Evolutionary conservation across 2,797 vertebrate genomes (phyloP).

Genomic region (Tapirus indicus): DNA sequence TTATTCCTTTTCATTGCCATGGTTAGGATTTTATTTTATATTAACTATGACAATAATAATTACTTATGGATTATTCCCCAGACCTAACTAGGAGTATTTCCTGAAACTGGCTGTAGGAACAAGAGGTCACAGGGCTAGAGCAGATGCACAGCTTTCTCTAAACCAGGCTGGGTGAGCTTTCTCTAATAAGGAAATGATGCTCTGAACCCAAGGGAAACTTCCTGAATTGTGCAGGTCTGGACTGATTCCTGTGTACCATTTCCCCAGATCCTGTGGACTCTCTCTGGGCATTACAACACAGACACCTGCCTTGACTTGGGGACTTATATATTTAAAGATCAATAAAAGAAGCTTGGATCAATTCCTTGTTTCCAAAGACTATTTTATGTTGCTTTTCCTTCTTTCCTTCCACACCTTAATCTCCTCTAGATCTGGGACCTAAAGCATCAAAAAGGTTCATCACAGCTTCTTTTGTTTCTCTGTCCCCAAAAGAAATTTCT

Average conservation of each 20-base stretch:
- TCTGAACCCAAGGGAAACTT: background rate
- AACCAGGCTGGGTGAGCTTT: background rate
- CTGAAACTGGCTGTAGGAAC: background rate
- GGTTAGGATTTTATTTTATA: background rate
- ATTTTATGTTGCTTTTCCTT: background rate
- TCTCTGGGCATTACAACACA: rapidly evolving
- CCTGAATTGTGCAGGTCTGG: background rate
- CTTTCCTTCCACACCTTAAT: background rate
- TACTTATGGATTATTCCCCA: background rate
- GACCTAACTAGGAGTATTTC: background rate
- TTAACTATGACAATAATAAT: background rate
- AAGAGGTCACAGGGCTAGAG: background rate
- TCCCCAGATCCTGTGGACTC: background rate
- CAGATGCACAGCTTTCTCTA: background rate
- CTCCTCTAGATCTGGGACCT: background rate
- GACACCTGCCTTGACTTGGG: background rate
- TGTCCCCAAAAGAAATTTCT: background rate
- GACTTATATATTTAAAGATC: background rate
- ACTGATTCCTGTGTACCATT: background rate
- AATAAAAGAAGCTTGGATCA: background rate
- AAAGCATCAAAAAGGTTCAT: background rate
- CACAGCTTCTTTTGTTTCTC: background rate
- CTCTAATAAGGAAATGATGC: background rate
- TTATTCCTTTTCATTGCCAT: background rate
- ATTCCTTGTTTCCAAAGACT: background rate